Base-by-base conservation (phyloP, 2,113 vertebrate genomes). In the Tyto alba region DNA sequence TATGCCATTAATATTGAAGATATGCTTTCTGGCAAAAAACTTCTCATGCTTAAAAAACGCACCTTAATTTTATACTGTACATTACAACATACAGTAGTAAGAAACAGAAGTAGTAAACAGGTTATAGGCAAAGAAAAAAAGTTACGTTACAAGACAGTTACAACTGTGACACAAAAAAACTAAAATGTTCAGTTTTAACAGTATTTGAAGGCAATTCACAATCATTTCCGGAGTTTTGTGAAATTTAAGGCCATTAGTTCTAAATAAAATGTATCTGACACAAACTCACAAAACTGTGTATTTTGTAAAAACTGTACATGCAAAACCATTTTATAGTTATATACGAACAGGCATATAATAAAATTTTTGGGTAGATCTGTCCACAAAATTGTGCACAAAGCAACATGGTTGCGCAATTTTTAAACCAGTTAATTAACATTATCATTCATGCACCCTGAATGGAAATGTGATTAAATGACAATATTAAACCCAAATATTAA, bases 231-330 rank as follows among this genome's bases (percentile, higher is more conserved):
- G 98, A 99, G 98, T 98, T 98, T 96, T 98, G 98, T 99, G 98
- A 99, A 98, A 98, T 99, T 99, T 99, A 99, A 99, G 99, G 99
- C 99, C 98, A 99, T 99, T 99, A 99, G 98, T 99, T 99, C 98
- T 99, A 98, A 97, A 97, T 94, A 97, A 98, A 98, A 98, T 96
- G 69, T 97, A 96, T 89, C 80, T 98, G 95, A 98, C 98, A 99
- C 98, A 98, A 98, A 95, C 67, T 98, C 98, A 99, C 97, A 98
- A 98, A 98, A 98, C 98, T 68, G 98, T 98, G 98, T 98, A 98
- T 98, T 98, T 98, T 98, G 97, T 99, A 99, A 99, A 98, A 99
- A 99, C 98, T 99, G 98, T 98, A 99, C 99, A 99, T 99, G 99
- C 99, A 99, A 98, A 99, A 98, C 97, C 98, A 98, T 96, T 98